Evolutionary conservation across 1,140 invertebrate genomes (phyloP).

Genomic region (Acyrthosiphon pisum): DNA sequence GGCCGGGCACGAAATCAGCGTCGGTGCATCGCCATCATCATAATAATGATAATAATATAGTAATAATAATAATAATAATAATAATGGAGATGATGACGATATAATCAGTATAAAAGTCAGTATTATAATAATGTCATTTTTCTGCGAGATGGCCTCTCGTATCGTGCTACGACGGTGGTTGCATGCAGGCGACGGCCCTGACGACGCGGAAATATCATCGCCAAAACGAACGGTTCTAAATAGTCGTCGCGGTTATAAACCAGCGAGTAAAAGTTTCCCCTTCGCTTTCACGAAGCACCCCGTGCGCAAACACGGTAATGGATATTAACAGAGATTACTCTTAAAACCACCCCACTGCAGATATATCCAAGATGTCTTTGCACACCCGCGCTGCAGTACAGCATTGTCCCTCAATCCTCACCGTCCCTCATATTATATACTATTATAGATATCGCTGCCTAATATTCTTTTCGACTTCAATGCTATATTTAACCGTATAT

Average conservation of each 20-base stretch:
- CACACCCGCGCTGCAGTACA: background rate
- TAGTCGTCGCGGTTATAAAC: constrained; percentile 23
- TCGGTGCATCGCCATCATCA: background rate
- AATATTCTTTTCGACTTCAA: background rate
- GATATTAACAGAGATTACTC: constrained; percentile 54
- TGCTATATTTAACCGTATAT: background rate
- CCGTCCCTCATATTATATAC: background rate
- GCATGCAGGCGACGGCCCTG: background rate
- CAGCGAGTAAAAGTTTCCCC: constrained; percentile 40
- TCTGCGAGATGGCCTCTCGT: background rate
- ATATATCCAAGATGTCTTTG: constrained; percentile 34
- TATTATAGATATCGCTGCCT: background rate
- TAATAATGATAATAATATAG: background rate
- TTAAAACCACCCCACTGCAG: constrained; percentile 26
- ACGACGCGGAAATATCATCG: background rate
- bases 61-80: constrained; percentile 17
- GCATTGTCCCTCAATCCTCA: background rate
- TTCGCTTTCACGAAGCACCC: background rate
- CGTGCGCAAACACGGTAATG: constrained; percentile 50
- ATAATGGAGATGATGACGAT: background rate
- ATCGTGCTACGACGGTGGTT: background rate
- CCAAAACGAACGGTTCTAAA: background rate
- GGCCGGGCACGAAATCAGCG: background rate
- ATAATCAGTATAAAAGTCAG: constrained; percentile 12
- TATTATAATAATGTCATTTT: background rate